phyloP scores from a whole-genome alignment of 2,888 invertebrate genomes.

The Mesoligia furuncula region DNA sequence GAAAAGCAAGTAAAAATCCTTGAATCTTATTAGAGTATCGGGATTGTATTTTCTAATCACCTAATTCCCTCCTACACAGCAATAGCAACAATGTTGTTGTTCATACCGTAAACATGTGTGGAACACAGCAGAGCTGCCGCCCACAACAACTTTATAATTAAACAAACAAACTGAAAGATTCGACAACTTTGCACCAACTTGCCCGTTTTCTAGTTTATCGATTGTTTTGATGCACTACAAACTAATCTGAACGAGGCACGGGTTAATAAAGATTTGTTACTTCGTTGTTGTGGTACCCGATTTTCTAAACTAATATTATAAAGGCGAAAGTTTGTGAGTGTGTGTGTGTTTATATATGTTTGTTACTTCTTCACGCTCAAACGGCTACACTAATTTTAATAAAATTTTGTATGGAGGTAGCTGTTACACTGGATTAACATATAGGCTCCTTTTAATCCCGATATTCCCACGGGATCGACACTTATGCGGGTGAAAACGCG shows the following conservation, averaged over 20 bases:
- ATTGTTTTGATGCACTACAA: conserved; percentile 41
- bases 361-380: too few relatives aligned
- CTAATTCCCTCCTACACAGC: neutral
- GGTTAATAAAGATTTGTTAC: conserved; percentile 9
- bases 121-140: conserved; percentile 32
- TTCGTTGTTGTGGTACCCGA: neutral
- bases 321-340: too few relatives aligned
- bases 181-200: conserved; percentile 39
- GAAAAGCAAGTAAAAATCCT: neutral
- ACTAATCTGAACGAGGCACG: neutral
- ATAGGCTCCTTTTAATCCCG: too few relatives aligned
- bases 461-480: too few relatives aligned
- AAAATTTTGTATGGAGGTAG: too few relatives aligned
- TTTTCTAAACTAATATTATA: neutral
- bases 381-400: too few relatives aligned
- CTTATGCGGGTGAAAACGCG: too few relatives aligned
- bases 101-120: conserved; percentile 34
- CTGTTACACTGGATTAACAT: too few relatives aligned
- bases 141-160: conserved; percentile 61
- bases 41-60: conserved; percentile 30
- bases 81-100: conserved; percentile 8
- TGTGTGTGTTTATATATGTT: too few relatives aligned
- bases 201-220: conserved; percentile 35
- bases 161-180: conserved; percentile 58
- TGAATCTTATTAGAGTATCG: neutral